Evolutionary conservation across 2,888 invertebrate genomes (phyloP).

Genomic region (Odontocolon sp.): DNA sequence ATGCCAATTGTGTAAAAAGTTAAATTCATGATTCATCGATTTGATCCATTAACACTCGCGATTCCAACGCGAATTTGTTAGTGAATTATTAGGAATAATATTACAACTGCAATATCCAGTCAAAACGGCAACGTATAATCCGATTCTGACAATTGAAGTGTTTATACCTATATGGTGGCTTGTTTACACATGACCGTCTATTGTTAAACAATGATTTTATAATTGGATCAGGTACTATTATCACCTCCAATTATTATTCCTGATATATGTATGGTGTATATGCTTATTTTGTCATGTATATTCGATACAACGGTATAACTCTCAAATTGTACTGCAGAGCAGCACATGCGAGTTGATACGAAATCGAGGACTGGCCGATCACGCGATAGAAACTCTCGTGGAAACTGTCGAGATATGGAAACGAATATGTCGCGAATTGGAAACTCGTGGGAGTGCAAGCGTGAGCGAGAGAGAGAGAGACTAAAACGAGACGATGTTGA

Average conservation of each 20-base stretch:
- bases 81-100: too few relatives aligned
- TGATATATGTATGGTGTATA: neutral
- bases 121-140: neutral
- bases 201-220: neutral
- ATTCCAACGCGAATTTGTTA: too few relatives aligned
- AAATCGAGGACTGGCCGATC: neutral
- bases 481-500: conserved; percentile 16
- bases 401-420: conserved; percentile 3
- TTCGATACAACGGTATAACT: neutral
- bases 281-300: neutral
- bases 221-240: neutral
- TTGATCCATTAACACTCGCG: too few relatives aligned
- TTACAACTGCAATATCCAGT: too few relatives aligned
- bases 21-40: too few relatives aligned
- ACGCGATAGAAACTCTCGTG: neutral
- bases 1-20: too few relatives aligned
- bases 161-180: neutral
- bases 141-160: neutral
- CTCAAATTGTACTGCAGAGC: neutral
- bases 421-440: conserved; percentile 38
- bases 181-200: neutral
- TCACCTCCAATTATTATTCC: neutral
- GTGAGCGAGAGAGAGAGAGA: conserved; percentile 24
- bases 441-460: too few relatives aligned
- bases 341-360: neutral